These are phyloP conservation scores for Paradoxurus hermaphroditus DNA, from an alignment of 2,113 vertebrate genomes.

Conservation along the genomic window DNA sequence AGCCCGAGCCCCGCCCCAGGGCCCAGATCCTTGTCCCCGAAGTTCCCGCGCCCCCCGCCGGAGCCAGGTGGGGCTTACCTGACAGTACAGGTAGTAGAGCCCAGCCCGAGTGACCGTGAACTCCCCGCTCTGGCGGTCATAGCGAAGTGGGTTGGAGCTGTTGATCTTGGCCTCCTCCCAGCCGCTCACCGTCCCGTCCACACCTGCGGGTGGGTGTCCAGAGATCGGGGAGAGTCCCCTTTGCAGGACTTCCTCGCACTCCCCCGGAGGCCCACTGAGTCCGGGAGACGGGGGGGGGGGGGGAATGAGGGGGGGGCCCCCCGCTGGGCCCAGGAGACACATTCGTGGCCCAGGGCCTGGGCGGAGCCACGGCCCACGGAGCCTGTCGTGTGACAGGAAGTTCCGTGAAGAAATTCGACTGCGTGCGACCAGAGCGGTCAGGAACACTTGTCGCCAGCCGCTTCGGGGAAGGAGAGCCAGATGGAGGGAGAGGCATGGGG, in stretches of 20 bases:
- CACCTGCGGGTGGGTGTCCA: conserved; percentile 60
- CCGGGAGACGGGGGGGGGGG: neutral
- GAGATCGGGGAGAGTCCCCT: conserved; percentile 33
- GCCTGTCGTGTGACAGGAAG: neutral
- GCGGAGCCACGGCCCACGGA: neutral
- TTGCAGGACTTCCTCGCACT: neutral
- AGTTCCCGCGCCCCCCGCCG: neutral
- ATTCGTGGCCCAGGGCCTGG: neutral
- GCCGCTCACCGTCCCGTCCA: conserved; percentile 89
- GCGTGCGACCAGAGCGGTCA: neutral
- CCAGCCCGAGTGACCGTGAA: conserved; percentile 88
- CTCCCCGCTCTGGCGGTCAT: conserved; percentile 86
- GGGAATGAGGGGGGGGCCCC: too few relatives aligned
- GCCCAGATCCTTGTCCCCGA: neutral
- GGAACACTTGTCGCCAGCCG: neutral
- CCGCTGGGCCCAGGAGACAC: neutral
- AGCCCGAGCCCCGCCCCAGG: neutral
- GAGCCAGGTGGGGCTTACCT: conserved; percentile 82
- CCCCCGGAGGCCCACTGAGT: neutral
- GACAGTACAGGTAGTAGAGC: conserved; percentile 93
- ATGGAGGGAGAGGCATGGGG: neutral
- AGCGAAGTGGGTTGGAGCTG: conserved; percentile 89
- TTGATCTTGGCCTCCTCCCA: conserved; percentile 91
- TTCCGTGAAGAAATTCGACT: neutral
- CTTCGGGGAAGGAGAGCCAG: neutral